A percentile compares a stretch with the other conserved stretches of the same genome.
Evolutionary conservation across 2,113 vertebrate genomes (phyloP).

Genomic region (Chiloscyllium plagiosum): DNA sequence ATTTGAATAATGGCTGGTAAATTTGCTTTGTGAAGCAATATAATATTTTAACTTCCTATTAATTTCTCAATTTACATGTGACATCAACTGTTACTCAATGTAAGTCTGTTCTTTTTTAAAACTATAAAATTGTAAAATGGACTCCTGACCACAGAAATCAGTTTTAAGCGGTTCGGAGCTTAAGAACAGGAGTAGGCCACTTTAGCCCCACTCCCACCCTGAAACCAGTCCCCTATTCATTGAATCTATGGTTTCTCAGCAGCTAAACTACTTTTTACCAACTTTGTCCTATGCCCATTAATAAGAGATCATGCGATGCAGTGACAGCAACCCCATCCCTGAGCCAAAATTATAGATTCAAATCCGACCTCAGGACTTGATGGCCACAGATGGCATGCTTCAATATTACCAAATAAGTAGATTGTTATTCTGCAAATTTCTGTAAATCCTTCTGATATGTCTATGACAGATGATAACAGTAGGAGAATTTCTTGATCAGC

Average conservation of each 20-base stretch:
- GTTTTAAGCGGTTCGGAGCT: neutral
- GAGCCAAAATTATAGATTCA: no score
- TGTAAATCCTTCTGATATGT: no score
- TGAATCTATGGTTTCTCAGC: neutral
- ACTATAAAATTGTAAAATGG: neutral
- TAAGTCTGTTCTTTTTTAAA: neutral
- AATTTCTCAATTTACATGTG: neutral
- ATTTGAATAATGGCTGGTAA: neutral
- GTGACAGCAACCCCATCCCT: no score
- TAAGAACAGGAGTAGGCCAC: neutral
- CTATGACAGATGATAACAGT: no score
- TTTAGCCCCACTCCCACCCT: no score
- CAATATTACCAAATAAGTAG: no score
- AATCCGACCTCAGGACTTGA: no score
- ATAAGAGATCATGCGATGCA: neutral
- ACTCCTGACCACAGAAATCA: neutral
- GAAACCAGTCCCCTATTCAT: neutral
- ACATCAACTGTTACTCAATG: neutral
- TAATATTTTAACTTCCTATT: neutral
- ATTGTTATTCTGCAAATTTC: no score
- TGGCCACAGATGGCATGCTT: no score
- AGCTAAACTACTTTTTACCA: neutral
- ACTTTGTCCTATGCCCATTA: neutral
- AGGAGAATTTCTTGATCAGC: no score
- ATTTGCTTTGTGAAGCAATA: neutral